Percentiles rank a stretch among this genome's conserved stretches.
phyloP scores from a whole-genome alignment of 2,797 vertebrate species.

The Lates japonicus region DNA sequence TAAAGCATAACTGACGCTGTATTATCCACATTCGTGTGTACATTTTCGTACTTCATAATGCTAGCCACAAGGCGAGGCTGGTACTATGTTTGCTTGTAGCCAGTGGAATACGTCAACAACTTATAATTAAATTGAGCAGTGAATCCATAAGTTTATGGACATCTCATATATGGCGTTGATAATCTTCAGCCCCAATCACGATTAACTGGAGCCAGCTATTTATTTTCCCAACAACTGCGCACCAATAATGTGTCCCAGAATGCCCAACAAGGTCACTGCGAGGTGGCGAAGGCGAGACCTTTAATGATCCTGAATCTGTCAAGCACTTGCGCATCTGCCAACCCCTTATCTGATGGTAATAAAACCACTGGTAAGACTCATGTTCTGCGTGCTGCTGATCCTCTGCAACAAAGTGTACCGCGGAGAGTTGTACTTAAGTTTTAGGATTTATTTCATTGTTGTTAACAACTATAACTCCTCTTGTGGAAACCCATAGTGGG shows the following conservation, averaged over 20 bases:
- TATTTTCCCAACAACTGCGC: conserved; percentile 47
- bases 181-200: conserved; percentile 48
- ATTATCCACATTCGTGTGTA: conserved; percentile 27
- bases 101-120: conserved; percentile 40
- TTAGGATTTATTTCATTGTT: neutral
- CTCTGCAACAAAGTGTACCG: neutral
- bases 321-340: conserved; percentile 21
- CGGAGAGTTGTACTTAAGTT: too few relatives aligned
- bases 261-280: conserved; percentile 46
- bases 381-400: neutral
- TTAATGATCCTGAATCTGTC: conserved; percentile 47
- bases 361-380: conserved; percentile 7
- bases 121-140: conserved; percentile 51
- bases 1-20: conserved; percentile 8
- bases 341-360: conserved; percentile 2
- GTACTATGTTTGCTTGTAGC: conserved; percentile 42
- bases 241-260: conserved; percentile 41
- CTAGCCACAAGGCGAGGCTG: conserved; percentile 29
- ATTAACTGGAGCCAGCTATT: conserved; percentile 46
- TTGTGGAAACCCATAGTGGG: neutral
- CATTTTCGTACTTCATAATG: conserved; percentile 19
- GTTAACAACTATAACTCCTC: neutral
- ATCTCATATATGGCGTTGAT: conserved; percentile 49
- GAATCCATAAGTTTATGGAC: conserved; percentile 50
- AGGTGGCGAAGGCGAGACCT: conserved; percentile 26